Conservation (phyloP, 2,113 vertebrate genomes). For the Lethenteron reissneri region DNA sequence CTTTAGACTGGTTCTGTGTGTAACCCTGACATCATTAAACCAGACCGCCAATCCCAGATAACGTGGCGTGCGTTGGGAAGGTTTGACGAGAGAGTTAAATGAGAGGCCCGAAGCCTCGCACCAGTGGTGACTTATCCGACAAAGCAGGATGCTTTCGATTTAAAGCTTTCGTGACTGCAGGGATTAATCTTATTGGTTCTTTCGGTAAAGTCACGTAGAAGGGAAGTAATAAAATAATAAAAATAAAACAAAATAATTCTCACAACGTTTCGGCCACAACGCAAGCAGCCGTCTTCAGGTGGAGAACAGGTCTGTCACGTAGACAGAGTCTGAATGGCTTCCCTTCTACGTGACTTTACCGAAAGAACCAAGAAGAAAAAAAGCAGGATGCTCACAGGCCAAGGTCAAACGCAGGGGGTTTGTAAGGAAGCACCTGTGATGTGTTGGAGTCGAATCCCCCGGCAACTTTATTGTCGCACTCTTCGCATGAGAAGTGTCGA, state of each 20-base stretch:
- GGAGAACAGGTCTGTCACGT: no score
- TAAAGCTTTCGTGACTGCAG: no score
- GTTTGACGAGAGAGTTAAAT: neutral
- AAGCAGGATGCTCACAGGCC: neutral
- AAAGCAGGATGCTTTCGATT: neutral
- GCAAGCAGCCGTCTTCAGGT: no score
- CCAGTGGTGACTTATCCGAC: neutral
- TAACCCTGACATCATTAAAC: neutral
- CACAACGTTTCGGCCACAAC: no score
- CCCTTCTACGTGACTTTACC: no score
- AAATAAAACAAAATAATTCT: no score
- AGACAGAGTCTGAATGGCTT: no score
- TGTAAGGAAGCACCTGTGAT: slow-evolving; percentile 42
- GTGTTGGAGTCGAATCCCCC: slow-evolving; percentile 69
- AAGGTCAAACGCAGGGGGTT: neutral
- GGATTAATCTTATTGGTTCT: no score
- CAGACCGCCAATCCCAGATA: neutral
- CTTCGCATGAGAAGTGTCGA: slow-evolving; percentile 77
- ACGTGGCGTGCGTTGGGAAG: neutral
- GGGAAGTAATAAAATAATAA: no score
- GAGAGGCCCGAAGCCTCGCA: neutral
- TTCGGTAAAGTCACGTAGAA: no score
- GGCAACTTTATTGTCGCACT: slow-evolving; percentile 61
- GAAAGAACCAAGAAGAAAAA: no score
- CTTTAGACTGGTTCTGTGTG: neutral